These are phyloP conservation scores for Stichopus horrens DNA, from an alignment of 53 echinoderm and acorn worm species.

Conservation along the genomic window DNA sequence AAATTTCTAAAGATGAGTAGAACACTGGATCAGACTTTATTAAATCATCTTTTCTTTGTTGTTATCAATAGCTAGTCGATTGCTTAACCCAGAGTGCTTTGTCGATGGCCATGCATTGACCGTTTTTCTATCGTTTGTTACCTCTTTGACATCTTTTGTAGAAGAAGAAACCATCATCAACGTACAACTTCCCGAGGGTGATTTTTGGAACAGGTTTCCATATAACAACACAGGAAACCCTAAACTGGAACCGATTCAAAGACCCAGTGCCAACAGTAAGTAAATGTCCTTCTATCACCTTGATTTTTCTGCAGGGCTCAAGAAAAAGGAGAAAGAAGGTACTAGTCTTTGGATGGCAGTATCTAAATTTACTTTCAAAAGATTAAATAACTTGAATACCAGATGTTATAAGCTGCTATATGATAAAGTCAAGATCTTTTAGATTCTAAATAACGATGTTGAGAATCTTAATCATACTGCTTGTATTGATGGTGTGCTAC, in stretches of 20 bases:
- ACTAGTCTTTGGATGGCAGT: too few relatives aligned
- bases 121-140: background rate
- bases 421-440: too few relatives aligned
- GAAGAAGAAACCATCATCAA: slow-evolving; percentile 27
- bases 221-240: slow-evolving; percentile 39
- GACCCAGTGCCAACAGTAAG: slow-evolving; percentile 12
- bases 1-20: background rate
- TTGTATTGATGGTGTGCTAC: too few relatives aligned
- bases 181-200: slow-evolving; percentile 29
- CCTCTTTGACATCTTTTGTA: background rate
- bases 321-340: too few relatives aligned
- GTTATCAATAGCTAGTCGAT: background rate
- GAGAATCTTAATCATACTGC: too few relatives aligned
- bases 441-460: too few relatives aligned
- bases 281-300: background rate
- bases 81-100: too few relatives aligned
- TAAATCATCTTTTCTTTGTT: background rate
- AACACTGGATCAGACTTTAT: background rate
- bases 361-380: too few relatives aligned
- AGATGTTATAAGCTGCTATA: too few relatives aligned
- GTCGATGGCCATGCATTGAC: too few relatives aligned
- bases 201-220: slow-evolving; percentile 37
- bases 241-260: slow-evolving; percentile 31
- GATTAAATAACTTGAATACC: too few relatives aligned
- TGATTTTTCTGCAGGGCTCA: too few relatives aligned